Conservation (phyloP, 2,888 invertebrate species). For the Magallana nippona region DNA sequence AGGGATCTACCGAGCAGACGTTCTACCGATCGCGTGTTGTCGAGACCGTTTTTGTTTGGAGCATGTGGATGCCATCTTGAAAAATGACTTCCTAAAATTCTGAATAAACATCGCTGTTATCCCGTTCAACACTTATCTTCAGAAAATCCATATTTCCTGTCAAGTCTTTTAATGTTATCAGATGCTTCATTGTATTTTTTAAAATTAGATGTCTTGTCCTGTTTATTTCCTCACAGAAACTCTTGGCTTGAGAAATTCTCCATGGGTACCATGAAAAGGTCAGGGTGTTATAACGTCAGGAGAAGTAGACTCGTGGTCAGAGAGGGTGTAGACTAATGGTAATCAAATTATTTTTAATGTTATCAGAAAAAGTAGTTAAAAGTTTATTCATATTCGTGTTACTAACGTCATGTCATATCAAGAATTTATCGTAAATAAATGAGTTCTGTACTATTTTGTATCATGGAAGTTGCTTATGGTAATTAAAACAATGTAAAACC, state of each 20-base stretch:
- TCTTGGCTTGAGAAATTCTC: neutral
- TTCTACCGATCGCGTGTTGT: conserved; percentile 37
- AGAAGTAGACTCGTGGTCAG: too few species aligned
- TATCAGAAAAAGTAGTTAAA: too few species aligned
- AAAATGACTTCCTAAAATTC: conserved; percentile 32
- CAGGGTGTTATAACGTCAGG: too few species aligned
- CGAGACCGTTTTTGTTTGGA: conserved; percentile 31
- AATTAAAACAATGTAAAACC: too few species aligned
- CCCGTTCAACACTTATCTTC: conserved; percentile 27
- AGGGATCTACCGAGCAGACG: conserved; percentile 18
- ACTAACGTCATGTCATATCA: too few species aligned
- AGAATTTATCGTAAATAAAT: too few species aligned
- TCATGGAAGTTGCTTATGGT: too few species aligned
- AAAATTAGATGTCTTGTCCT: conserved; percentile 5
- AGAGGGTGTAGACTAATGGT: too few species aligned
- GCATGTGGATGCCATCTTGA: conserved; percentile 35
- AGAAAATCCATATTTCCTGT: conserved; percentile 32
- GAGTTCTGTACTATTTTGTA: too few species aligned
- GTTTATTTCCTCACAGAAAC: neutral
- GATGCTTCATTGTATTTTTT: conserved; percentile 3
- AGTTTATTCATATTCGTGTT: too few species aligned
- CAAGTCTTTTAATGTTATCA: conserved; percentile 12
- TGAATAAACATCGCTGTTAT: conserved; percentile 23
- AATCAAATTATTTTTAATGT: too few species aligned
- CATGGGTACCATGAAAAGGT: too few species aligned